Conservation (phyloP, 64 coral and sea anemone genomes). For the Cladopsammia gracilis region DNA sequence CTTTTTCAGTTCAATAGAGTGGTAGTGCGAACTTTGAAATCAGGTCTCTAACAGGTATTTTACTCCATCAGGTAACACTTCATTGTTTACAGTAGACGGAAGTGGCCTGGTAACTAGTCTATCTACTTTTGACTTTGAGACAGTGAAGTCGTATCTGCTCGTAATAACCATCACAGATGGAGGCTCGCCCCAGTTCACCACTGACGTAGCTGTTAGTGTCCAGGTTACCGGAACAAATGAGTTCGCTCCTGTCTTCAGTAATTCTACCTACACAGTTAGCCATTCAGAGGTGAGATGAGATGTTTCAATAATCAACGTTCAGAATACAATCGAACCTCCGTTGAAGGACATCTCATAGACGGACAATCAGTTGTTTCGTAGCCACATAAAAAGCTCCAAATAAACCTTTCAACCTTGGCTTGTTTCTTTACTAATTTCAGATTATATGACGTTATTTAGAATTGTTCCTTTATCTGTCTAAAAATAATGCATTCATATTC, state of each 20-base stretch:
- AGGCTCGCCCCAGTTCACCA: slow-evolving; percentile 40
- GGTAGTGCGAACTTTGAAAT: too few relatives aligned
- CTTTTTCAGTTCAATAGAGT: too few relatives aligned
- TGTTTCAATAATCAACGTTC: too few relatives aligned
- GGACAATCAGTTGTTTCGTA: too few relatives aligned
- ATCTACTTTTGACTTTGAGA: slow-evolving; percentile 39
- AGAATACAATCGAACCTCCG: too few relatives aligned
- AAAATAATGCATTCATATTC: too few relatives aligned
- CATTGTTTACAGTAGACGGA: slow-evolving; percentile 42
- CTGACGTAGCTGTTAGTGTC: slow-evolving; percentile 36
- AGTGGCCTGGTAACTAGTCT: slow-evolving; percentile 55
- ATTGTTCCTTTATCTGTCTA: too few relatives aligned
- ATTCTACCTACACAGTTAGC: slow-evolving; percentile 38
- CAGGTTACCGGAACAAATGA: slow-evolving; percentile 67
- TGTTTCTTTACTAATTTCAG: too few relatives aligned
- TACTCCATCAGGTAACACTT: slow-evolving; percentile 41
- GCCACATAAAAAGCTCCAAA: too few relatives aligned
- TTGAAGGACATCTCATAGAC: too few relatives aligned
- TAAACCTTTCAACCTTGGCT: too few relatives aligned
- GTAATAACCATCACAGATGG: slow-evolving; percentile 63
- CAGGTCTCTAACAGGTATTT: background rate
- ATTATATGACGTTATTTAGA: too few relatives aligned
- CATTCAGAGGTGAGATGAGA: slow-evolving; percentile 41
- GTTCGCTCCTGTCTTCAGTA: slow-evolving; percentile 47
- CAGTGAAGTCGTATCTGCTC: slow-evolving; percentile 42